A percentile compares a stretch with the other conserved stretches of the same genome.
Conservation (phyloP, 1,140 invertebrate species). For the Trachelipus rathkii region DNA sequence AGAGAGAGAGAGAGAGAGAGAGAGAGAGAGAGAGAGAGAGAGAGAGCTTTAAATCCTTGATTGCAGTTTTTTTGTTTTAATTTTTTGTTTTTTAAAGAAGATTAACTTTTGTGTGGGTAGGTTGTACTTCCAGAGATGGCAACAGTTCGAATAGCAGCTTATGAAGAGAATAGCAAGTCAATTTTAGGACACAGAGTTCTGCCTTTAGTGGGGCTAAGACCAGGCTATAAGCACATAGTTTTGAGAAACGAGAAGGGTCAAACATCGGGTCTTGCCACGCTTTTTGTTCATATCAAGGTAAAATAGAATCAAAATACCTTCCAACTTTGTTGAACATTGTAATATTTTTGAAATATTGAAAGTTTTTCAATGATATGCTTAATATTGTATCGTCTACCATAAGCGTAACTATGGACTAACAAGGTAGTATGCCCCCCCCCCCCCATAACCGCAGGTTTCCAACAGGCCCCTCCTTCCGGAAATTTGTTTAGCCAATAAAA, state of each 20-base stretch:
- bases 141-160: slow-evolving; percentile 89
- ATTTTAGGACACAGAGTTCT: slow-evolving; percentile 93
- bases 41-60: neutral
- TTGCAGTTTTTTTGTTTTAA: neutral
- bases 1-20: neutral
- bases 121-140: slow-evolving; percentile 96
- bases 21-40: neutral
- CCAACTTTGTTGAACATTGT: too few relatives aligned
- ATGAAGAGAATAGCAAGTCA: slow-evolving; percentile 86
- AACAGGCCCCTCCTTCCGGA: too few relatives aligned
- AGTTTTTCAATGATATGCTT: too few relatives aligned
- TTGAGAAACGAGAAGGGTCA: slow-evolving; percentile 91
- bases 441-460: too few relatives aligned
- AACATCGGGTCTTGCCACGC: slow-evolving; percentile 76
- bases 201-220: slow-evolving; percentile 90
- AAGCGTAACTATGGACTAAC: too few relatives aligned
- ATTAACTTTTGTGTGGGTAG: slow-evolving; percentile 52
- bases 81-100: neutral
- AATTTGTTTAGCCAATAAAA: too few relatives aligned
- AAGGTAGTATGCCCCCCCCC: too few relatives aligned
- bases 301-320: too few relatives aligned
- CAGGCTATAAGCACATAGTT: slow-evolving; percentile 84
- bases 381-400: too few relatives aligned
- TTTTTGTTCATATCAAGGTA: slow-evolving; percentile 76
- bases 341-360: too few relatives aligned